Evolutionary conservation across 2,113 vertebrate genomes (phyloP).

Genomic region (Indri indri): DNA sequence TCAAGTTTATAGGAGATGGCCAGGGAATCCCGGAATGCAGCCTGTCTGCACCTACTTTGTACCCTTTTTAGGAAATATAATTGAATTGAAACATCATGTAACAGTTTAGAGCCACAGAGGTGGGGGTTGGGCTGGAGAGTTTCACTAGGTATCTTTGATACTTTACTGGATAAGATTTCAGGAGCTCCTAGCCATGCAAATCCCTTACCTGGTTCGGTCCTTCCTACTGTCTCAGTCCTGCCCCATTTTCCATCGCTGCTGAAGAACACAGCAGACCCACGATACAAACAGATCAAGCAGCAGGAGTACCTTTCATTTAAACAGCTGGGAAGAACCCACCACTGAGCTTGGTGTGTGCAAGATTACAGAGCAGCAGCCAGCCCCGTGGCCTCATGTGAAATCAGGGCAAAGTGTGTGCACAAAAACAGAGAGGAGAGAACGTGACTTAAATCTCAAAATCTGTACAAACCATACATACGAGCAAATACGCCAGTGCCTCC

Average conservation of each 20-base stretch:
- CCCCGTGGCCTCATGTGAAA: rapidly evolving
- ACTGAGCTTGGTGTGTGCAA: background rate
- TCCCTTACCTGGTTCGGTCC: background rate
- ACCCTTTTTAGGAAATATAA: background rate
- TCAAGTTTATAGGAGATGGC: background rate
- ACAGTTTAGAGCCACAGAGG: too few relatives aligned
- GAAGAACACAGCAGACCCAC: background rate
- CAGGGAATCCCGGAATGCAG: background rate
- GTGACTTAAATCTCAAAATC: background rate
- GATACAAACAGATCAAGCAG: too few relatives aligned
- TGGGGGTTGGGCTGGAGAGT: background rate
- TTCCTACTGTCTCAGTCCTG: background rate
- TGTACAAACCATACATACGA: rapidly evolving
- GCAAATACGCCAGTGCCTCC: background rate
- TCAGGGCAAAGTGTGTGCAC: background rate
- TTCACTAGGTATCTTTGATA: background rate
- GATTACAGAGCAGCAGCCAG: background rate
- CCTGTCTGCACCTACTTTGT: background rate
- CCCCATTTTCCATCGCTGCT: background rate
- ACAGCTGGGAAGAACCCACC: background rate
- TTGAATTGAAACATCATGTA: background rate
- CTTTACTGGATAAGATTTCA: background rate
- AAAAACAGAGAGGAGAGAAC: background rate
- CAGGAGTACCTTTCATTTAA: background rate
- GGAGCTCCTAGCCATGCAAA: background rate